Evolutionary conservation across 2,888 invertebrate genomes (phyloP), one percentile per base, ranked within the genome.

Genomic region (Brassicogethes aeneus): DNA sequence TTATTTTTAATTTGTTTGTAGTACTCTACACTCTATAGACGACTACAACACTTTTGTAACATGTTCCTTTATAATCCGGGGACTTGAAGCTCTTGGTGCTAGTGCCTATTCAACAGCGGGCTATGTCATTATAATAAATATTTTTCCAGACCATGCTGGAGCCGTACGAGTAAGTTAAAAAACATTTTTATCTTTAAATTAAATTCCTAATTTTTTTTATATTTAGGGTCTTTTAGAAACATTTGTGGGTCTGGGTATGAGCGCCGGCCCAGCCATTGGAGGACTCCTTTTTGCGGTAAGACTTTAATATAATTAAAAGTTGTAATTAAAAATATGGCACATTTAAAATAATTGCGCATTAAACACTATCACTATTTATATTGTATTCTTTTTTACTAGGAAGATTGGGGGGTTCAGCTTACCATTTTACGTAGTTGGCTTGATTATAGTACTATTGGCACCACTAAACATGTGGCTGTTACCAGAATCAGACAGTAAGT

Each of bases 391-490:
- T 70, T 65, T 61, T 73, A 75, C 66, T 73, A 80, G 78, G 62
- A 74, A 86, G 85, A 71, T 80, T 62, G 86, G 86, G 63, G 87
- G 87, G 52, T 87, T 83, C 69, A 78, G 81, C 40, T 66, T 86
- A 54, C 86, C 87, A 51, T 88, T 88, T 67, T 84, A 80, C 66
- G 74, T 76, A 45, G 73, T 85, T 42, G 86, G 87, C 48, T 59
- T 74, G 14, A 65, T 80, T 41, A 80, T 82, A 73, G 66, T 84
- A 14, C 44, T 76, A 16, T 74, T 76, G 15, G 77, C 81, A 23
- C 81, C 82, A 1, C 65, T 83, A 47, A 82, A 78, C 62, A 70
- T 70, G 54, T 73, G 70, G 50, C 62, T 81, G 37, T 68, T 82
- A 12, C 76, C 78, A 16, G 68, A 75, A 42, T 73, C 75, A 54